These are phyloP conservation scores for Lysandra bellargus DNA, from an alignment of 2,888 invertebrate species.

Conservation along the genomic window DNA sequence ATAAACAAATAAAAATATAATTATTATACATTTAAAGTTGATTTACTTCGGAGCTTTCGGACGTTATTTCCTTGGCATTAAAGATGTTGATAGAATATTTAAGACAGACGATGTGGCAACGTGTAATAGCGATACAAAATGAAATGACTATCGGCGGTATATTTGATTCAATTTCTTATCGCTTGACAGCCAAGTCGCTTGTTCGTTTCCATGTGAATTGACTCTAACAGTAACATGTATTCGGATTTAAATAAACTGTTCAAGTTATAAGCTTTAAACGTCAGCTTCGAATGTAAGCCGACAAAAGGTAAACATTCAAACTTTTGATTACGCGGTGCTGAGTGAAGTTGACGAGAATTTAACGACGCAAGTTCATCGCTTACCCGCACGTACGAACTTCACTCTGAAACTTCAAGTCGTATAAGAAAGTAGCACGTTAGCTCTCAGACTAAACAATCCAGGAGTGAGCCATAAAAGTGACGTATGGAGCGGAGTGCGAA, in stretches of 20 bases:
- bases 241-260: not conserved
- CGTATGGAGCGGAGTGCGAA: conserved; percentile 1
- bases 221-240: not conserved
- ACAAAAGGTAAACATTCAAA: not conserved
- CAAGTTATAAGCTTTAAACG: not conserved
- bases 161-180: too few relatives aligned
- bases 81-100: too few relatives aligned
- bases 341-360: conserved; percentile 27
- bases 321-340: not conserved
- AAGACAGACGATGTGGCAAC: too few relatives aligned
- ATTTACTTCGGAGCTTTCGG: too few relatives aligned
- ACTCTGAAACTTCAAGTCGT: conserved; percentile 14
- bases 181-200: too few relatives aligned
- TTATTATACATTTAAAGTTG: too few relatives aligned
- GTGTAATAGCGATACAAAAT: too few relatives aligned
- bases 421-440: conserved; percentile 4
- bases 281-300: not conserved
- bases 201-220: too few relatives aligned
- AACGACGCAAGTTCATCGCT: conserved; percentile 13
- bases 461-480: not conserved
- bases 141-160: too few relatives aligned
- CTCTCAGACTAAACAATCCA: conserved; percentile 21
- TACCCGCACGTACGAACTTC: conserved; percentile 3
- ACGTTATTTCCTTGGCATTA: too few relatives aligned
- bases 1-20: too few relatives aligned